Evolutionary conservation across 1,140 invertebrate species (phyloP), one percentile per base, ranked within the genome.

Genomic region (Anadara kagoshimensis): DNA sequence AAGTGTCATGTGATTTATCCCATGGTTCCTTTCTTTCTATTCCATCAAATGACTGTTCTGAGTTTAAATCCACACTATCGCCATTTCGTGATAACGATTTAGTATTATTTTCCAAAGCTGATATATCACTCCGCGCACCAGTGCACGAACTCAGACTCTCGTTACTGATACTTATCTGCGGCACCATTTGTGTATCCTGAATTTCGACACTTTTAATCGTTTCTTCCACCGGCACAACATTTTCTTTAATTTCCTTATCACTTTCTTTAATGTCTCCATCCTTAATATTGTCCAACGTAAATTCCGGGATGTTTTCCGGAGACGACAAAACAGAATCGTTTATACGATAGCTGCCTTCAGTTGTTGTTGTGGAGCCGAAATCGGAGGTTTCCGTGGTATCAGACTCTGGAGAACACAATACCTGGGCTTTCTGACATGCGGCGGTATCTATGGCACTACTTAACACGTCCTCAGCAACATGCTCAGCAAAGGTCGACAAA

Each of bases 301-400:
- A 47, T 24, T 67, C 53, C 8, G 67, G 53, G 43, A 36, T 36
- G 29, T 36, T 36, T 3, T 36, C 29, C 7, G 29, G 29, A 36
- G 29, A 36, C 7, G 29, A 36, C 29, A 36, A 7, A 36, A 36
- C 29, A 36, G 62, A 59, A 16, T 57, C 18, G 29, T 43, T 49
- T 10, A 81, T 71, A 44, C 71, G 62, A 29, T 80, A 77, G 63
- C 76, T 82, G 4, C 78, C 78, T 36, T 82, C 81, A 53, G 78
- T 78, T 41, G 78, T 80, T n/a, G 81, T 78, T 3, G 29, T 36
- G 12, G 78, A 80, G 20, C 76, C 75, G 0, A 49, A 47, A 0
- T 81, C 76, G 18, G 78, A 80, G 29, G 78, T 73, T 51, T 62
- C 62, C 3, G 77, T 75, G 26, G 57, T 54, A 47, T 68, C 62